A percentile compares a stretch with the other conserved stretches of the same genome.
Conservation (phyloP, 2,888 invertebrate species). For the Idaea dimidiata region DNA sequence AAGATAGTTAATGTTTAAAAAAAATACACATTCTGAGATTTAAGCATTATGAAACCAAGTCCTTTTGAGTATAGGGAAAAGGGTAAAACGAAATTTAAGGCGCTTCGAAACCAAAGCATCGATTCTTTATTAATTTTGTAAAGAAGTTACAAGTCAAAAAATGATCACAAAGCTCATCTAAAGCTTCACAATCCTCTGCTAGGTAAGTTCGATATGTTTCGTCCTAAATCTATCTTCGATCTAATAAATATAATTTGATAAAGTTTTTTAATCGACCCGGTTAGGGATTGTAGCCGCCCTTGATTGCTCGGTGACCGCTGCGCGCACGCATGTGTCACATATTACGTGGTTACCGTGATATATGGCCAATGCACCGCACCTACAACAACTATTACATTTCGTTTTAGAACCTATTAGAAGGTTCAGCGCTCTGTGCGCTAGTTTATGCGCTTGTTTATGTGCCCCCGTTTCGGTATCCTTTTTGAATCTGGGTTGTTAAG, state of each 20-base stretch:
- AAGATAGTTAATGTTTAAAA: too few relatives aligned
- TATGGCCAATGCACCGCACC: constrained; percentile 27
- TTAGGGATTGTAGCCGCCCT: constrained; percentile 77
- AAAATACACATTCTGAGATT: too few relatives aligned
- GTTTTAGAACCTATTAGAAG: constrained; percentile 23
- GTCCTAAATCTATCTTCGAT: too few relatives aligned
- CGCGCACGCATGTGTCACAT: constrained; percentile 42
- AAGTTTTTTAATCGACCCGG: constrained; percentile 30
- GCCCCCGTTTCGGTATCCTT: not conserved
- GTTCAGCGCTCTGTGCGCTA: not conserved
- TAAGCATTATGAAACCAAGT: too few relatives aligned
- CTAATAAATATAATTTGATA: constrained; percentile 6
- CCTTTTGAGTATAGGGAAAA: too few relatives aligned
- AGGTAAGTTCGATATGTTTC: too few relatives aligned
- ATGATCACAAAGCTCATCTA: too few relatives aligned
- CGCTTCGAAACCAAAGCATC: too few relatives aligned
- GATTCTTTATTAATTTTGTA: too few relatives aligned
- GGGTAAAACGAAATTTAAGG: too few relatives aligned
- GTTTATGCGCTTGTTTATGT: not conserved
- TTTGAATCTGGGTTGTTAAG: not conserved
- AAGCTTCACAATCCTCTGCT: too few relatives aligned
- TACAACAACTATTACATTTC: constrained; percentile 25
- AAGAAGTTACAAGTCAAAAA: too few relatives aligned
- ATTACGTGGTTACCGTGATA: constrained; percentile 28
- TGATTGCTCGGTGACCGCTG: constrained; percentile 54